These are phyloP conservation scores for Scaptomyza cyrtandrae DNA, from an alignment of 2,888 invertebrate species.

Conservation along the genomic window DNA sequence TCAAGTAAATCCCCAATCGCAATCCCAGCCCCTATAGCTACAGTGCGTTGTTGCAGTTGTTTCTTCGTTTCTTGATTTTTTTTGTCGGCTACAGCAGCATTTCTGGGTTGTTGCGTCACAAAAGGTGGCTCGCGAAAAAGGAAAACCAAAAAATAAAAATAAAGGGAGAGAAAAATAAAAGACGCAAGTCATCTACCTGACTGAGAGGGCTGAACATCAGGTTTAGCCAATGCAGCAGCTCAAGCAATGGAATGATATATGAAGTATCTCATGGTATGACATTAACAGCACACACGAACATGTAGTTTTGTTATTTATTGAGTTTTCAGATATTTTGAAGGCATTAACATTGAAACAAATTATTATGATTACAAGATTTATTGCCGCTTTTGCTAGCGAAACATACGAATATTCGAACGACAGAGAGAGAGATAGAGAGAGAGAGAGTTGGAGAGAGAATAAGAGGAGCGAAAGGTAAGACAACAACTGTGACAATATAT, in stretches of 20 bases:
- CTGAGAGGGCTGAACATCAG: constrained; percentile 57
- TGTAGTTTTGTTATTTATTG: constrained; percentile 83
- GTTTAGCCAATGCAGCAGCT: constrained; percentile 49
- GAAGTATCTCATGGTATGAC: constrained; percentile 84
- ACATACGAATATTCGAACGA: constrained; percentile 73
- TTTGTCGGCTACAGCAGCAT: constrained; percentile 26
- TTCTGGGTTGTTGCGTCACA: constrained; percentile 72
- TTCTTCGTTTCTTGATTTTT: background rate
- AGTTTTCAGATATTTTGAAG: constrained; percentile 84
- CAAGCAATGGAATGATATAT: constrained; percentile 79
- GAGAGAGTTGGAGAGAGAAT: background rate
- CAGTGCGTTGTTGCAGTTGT: constrained; percentile 49
- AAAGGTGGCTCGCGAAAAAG: constrained; percentile 41
- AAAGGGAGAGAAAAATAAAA: constrained; percentile 11
- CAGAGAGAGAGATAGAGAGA: background rate
- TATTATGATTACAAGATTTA: constrained; percentile 84
- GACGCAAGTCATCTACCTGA: constrained; percentile 72
- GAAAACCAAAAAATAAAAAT: constrained; percentile 32
- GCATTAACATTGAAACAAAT: constrained; percentile 84
- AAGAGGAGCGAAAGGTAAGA: constrained; percentile 6
- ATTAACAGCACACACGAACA: constrained; percentile 84
- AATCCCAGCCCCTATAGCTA: constrained; percentile 44
- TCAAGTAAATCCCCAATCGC: constrained; percentile 71
- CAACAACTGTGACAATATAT: constrained; percentile 29
- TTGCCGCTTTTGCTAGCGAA: constrained; percentile 68